A percentile compares a stretch with the other conserved stretches of the same genome.
phyloP scores from a whole-genome alignment of 2,888 invertebrate genomes.

The Stegophylla sp. region DNA sequence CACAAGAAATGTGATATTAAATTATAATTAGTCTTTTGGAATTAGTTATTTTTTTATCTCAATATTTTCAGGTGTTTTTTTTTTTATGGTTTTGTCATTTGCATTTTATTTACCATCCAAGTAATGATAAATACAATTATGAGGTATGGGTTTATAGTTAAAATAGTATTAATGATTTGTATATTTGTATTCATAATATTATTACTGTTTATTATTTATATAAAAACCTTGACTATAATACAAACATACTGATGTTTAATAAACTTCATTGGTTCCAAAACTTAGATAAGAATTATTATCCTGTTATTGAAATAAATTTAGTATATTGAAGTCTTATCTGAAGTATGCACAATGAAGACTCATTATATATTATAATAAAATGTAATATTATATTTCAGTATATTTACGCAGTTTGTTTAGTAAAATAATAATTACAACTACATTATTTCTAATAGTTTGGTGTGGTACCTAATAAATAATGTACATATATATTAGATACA shows the following conservation, averaged over 20 bases:
- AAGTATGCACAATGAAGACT: constrained; percentile 9
- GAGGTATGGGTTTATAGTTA: neutral
- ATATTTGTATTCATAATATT: neutral
- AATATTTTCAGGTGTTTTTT: neutral
- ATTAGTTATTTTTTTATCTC: constrained; percentile 2
- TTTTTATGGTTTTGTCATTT: neutral
- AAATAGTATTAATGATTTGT: constrained; percentile 6
- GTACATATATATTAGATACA: too few relatives aligned
- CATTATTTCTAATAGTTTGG: neutral
- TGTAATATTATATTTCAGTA: neutral
- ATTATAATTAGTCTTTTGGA: constrained; percentile 5
- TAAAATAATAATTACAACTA: neutral
- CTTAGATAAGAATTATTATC: constrained; percentile 7
- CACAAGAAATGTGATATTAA: constrained; percentile 41
- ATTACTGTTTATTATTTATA: constrained; percentile 13
- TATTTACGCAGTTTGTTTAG: constrained; percentile 8
- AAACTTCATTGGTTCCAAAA: neutral
- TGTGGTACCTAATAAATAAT: neutral
- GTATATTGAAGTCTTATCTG: constrained; percentile 41
- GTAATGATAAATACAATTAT: neutral
- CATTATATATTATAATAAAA: neutral
- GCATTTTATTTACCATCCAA: neutral
- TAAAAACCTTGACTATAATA: neutral
- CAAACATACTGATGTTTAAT: neutral
- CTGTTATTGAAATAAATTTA: constrained; percentile 21